Base-by-base conservation (phyloP, 2,888 invertebrate species). In the Phengaris alcon region DNA sequence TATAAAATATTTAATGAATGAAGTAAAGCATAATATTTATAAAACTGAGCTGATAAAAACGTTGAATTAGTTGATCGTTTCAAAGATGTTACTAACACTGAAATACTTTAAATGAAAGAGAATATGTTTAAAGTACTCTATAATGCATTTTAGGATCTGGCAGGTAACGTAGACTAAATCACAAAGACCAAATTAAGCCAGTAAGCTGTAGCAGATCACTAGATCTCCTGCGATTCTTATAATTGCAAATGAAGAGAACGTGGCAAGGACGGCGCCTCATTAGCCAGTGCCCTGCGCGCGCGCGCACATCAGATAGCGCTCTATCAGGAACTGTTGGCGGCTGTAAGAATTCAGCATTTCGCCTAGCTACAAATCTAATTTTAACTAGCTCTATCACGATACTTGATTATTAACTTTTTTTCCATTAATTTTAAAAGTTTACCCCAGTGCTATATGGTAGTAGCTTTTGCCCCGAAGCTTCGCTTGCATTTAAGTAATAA, bases 301-400 rank as follows among this genome's bases (percentile, higher is more conserved):
- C 74, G 81, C 82, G 80, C 80, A 81, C 83, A 86, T 87, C 80
- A 73, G 85, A 86, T 86, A 85, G 79, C 79, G 81, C 59, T 59
- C 54, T 54, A 13, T 54, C 64, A 64, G 35, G 82, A 82, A 82
- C 82, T 82, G 79, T 78, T 77, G 79, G 78, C 75, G 77, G 76
- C 75, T 76, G 75, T 78, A 79, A 79, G 78, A 78, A 55, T 51
- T 69, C 68, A 68, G 74, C 75, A 68, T 76, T 76, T 69, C 74
- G 75, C 75, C 59, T 74, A 75, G 70, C 75, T 52, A 75, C 75
- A 51, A 74, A 73, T 77, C 77, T 81, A 76, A 80, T 79, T 79
- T 59, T 70, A 70, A 68, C 54, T 75, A 55, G 8, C 48, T 48
- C 48, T 48, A 48, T 48, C 48, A 48, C 8, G 35, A 48, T 48